These are phyloP conservation scores for Cinclus cinclus DNA, from an alignment of 2,113 vertebrate species.

Conservation along the genomic window DNA sequence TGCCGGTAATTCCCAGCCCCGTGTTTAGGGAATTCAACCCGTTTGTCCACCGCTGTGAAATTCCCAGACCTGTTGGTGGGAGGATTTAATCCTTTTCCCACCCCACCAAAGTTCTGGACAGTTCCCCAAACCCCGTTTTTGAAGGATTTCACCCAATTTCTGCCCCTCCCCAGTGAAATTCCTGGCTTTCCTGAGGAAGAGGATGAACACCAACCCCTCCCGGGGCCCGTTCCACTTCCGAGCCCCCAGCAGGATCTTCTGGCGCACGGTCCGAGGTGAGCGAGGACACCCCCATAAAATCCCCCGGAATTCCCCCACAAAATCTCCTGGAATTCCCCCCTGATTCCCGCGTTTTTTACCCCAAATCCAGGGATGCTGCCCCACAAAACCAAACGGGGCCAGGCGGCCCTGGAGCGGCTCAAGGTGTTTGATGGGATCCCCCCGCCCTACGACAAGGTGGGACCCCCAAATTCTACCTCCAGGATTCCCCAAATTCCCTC, in stretches of 20 bases:
- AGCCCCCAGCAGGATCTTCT: not conserved
- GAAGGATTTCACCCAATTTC: rapidly evolving
- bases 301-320: not conserved
- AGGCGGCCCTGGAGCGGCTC: not conserved
- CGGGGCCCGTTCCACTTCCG: not conserved
- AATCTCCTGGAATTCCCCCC: too few relatives aligned
- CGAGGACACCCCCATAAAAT: rapidly evolving
- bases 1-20: too few relatives aligned
- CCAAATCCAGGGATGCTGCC: not conserved
- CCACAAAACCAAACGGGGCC: not conserved
- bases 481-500: not conserved
- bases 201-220: not conserved
- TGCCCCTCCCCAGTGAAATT: not conserved
- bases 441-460: not conserved
- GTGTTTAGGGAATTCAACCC: too few relatives aligned
- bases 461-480: not conserved
- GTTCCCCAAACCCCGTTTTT: not conserved
- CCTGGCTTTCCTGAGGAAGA: not conserved
- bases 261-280: not conserved
- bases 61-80: too few relatives aligned
- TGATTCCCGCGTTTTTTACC: not conserved
- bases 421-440: not conserved
- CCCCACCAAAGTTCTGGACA: too few relatives aligned
- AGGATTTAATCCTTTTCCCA: too few relatives aligned
- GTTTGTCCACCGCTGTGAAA: too few relatives aligned